Percentiles rank a stretch among this genome's conserved stretches.
phyloP scores from a whole-genome alignment of 1,140 invertebrate genomes.

The Drosophila eugracilis region DNA sequence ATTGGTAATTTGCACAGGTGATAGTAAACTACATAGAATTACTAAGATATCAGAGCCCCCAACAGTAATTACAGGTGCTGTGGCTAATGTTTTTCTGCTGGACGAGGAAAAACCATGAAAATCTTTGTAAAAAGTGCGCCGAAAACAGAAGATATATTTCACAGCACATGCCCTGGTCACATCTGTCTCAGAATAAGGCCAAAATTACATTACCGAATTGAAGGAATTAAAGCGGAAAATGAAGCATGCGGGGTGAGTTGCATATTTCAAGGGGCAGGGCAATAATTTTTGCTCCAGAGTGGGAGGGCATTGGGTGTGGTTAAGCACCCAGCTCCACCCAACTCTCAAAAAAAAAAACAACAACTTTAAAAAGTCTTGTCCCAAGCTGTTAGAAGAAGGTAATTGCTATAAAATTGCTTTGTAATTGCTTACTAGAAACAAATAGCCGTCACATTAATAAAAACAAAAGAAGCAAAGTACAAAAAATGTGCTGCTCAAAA shows the following conservation, averaged over 20 bases:
- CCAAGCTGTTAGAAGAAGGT: slow-evolving; percentile 77
- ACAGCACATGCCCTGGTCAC: slow-evolving; percentile 75
- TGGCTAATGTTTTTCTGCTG: background rate
- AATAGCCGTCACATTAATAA: slow-evolving; percentile 82
- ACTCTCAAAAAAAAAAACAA: slow-evolving; percentile 35
- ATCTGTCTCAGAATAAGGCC: slow-evolving; percentile 60
- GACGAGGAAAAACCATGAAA: slow-evolving; percentile 18
- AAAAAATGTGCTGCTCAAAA: slow-evolving; percentile 61
- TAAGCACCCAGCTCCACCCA: background rate
- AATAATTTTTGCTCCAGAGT: slow-evolving; percentile 44
- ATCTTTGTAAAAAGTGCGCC: slow-evolving; percentile 33
- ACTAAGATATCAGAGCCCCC: background rate
- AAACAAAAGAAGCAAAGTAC: slow-evolving; percentile 69
- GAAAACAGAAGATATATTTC: slow-evolving; percentile 52
- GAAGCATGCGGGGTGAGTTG: slow-evolving; percentile 59
- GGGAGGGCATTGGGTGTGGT: slow-evolving; percentile 10
- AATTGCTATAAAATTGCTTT: slow-evolving; percentile 83
- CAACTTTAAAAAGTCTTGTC: slow-evolving; percentile 70
- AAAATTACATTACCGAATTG: slow-evolving; percentile 53
- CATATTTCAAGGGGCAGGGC: slow-evolving; percentile 59
- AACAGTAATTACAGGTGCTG: slow-evolving; percentile 25
- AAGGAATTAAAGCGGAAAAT: background rate
- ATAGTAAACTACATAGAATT: slow-evolving; percentile 8
- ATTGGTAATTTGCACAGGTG: slow-evolving; percentile 20
- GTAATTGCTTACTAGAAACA: slow-evolving; percentile 83